Conservation (phyloP, 2,888 invertebrate genomes). For the Pemphredon lugubris region DNA sequence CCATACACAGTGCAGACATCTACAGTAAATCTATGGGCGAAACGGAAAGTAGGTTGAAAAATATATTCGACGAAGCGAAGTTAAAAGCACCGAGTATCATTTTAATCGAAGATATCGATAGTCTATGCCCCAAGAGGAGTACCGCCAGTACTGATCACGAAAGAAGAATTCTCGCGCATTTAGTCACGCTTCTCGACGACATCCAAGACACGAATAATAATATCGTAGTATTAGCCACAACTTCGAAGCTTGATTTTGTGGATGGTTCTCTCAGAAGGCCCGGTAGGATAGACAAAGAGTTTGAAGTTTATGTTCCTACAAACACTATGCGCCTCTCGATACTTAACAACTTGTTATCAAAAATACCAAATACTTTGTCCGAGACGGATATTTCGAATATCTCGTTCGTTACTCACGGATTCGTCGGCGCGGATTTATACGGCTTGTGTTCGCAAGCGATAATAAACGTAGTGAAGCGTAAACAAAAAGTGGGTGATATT, state of each 20-base stretch:
- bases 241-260: conserved; percentile 88
- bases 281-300: conserved; percentile 90
- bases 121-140: conserved; percentile 86
- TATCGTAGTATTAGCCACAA: conserved; percentile 90
- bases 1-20: conserved; percentile 87
- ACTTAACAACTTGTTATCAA: conserved; percentile 84
- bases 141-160: conserved; percentile 86
- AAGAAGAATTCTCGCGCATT: conserved; percentile 87
- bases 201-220: conserved; percentile 82
- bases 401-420: conserved; percentile 91
- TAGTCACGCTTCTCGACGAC: conserved; percentile 85
- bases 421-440: conserved; percentile 93
- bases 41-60: conserved; percentile 87
- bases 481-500: conserved; percentile 8
- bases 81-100: conserved; percentile 88
- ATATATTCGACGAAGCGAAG: conserved; percentile 86
- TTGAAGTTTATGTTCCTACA: conserved; percentile 90
- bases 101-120: conserved; percentile 93
- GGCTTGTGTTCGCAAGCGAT: conserved; percentile 89
- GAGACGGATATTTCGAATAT: conserved; percentile 84
- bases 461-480: conserved; percentile 83
- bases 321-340: conserved; percentile 86
- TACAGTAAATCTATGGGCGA: conserved; percentile 90
- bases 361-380: conserved; percentile 83
- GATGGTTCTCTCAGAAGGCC: conserved; percentile 89